Evolutionary conservation across 2,888 invertebrate species (phyloP).

Genomic region (Thymelicus sylvestris): DNA sequence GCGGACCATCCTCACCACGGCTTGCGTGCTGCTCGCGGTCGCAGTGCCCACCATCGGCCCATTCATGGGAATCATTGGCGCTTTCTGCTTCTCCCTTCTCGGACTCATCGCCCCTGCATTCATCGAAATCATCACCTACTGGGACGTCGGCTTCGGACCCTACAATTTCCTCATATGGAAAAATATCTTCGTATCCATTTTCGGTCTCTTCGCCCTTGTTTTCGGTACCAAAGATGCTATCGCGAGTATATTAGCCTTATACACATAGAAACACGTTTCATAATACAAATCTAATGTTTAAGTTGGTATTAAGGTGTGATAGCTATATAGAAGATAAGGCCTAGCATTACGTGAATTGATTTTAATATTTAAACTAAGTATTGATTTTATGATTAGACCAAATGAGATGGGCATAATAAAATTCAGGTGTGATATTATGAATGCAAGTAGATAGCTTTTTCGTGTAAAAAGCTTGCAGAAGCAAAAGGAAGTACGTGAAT

Average conservation of each 20-base stretch:
- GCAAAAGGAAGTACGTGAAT: not conserved
- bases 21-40: constrained; percentile 91
- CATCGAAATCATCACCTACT: constrained; percentile 93
- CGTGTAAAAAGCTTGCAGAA: not conserved
- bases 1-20: constrained; percentile 87
- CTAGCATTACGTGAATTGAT: constrained; percentile 15
- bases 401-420: constrained; percentile 25
- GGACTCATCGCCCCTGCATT: constrained; percentile 94
- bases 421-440: constrained; percentile 29
- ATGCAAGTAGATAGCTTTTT: constrained; percentile 21
- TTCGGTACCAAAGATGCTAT: constrained; percentile 87
- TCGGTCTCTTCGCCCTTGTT: constrained; percentile 92
- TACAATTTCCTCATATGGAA: constrained; percentile 91
- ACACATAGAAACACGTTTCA: constrained; percentile 35
- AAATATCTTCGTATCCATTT: constrained; percentile 89
- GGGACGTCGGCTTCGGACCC: constrained; percentile 92
- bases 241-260: constrained; percentile 54
- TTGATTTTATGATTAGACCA: constrained; percentile 26
- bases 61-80: constrained; percentile 96
- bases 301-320: constrained; percentile 21
- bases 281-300: constrained; percentile 31
- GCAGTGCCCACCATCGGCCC: constrained; percentile 95
- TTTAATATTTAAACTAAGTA: constrained; percentile 1
- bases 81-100: constrained; percentile 95
- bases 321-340: constrained; percentile 15